Evolutionary conservation across 2,888 invertebrate species (phyloP).

Genomic region (Coecobrya sp.): DNA sequence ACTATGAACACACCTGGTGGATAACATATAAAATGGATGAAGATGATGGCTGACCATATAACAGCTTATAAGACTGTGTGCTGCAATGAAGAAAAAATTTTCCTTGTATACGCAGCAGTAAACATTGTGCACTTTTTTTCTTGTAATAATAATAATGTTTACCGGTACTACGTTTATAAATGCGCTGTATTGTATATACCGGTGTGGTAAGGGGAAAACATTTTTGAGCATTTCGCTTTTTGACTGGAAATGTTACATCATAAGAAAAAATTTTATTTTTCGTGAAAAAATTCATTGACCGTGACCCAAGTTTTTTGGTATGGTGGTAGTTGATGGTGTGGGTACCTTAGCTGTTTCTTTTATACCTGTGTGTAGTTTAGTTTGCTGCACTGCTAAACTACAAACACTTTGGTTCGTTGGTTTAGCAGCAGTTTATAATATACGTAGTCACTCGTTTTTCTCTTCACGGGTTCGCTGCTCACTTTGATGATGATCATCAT

Average conservation of each 20-base stretch:
- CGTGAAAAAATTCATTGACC: constrained; percentile 78
- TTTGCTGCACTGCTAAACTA: no score
- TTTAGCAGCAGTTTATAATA: not conserved
- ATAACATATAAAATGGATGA: not conserved
- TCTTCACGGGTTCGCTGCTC: constrained; percentile 61
- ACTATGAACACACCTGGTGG: constrained; percentile 55
- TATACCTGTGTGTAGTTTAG: not conserved
- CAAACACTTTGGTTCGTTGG: not conserved
- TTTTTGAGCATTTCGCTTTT: not conserved
- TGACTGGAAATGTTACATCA: constrained; percentile 57
- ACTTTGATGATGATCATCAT: constrained; percentile 61
- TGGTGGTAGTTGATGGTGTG: constrained; percentile 17
- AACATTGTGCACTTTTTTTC: constrained; percentile 20
- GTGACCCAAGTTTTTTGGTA: constrained; percentile 71
- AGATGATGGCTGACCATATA: constrained; percentile 71
- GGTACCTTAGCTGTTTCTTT: not conserved
- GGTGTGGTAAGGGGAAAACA: constrained; percentile 18
- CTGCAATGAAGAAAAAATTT: not conserved
- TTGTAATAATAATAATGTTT: not conserved
- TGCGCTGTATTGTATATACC: not conserved
- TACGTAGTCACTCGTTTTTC: no score
- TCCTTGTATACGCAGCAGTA: constrained; percentile 8
- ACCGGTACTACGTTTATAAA: not conserved
- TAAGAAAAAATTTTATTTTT: constrained; percentile 50
- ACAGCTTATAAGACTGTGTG: not conserved